Conservation (phyloP, 1,140 invertebrate genomes). For the Monomorium pharaonis region DNA sequence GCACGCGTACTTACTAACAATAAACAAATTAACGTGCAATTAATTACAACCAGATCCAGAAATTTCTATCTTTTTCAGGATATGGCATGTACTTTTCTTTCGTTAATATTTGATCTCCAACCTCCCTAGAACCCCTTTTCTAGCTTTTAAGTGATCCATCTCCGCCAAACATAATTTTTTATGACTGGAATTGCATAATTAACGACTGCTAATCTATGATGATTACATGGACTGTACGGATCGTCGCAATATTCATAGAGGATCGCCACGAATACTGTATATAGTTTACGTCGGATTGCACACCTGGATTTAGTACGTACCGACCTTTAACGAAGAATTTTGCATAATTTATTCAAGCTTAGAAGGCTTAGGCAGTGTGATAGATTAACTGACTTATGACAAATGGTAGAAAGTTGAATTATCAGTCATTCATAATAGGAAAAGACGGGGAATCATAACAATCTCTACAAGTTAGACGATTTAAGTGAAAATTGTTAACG, state of each 20-base stretch:
- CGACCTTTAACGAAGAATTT: slow-evolving; percentile 15
- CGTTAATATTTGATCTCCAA: slow-evolving; percentile 60
- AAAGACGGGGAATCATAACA: neutral
- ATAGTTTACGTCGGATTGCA: slow-evolving; percentile 27
- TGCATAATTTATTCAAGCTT: neutral
- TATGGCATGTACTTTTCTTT: slow-evolving; percentile 81
- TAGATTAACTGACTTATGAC: slow-evolving; percentile 2
- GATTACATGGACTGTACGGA: slow-evolving; percentile 27
- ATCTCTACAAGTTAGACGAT: neutral
- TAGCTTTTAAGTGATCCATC: slow-evolving; percentile 63
- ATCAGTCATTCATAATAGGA: neutral
- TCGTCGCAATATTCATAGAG: slow-evolving; percentile 6
- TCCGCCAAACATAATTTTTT: slow-evolving; percentile 65
- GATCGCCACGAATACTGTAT: slow-evolving; percentile 16
- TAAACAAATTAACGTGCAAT: slow-evolving; percentile 62
- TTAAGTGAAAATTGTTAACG: neutral
- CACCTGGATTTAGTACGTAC: slow-evolving; percentile 29
- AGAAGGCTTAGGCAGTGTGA: neutral
- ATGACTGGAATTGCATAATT: slow-evolving; percentile 52
- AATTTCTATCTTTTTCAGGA: slow-evolving; percentile 84
- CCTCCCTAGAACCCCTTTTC: slow-evolving; percentile 30
- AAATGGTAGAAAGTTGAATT: slow-evolving; percentile 9
- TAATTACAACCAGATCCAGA: slow-evolving; percentile 70
- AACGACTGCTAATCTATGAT: slow-evolving; percentile 46
- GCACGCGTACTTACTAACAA: slow-evolving; percentile 78